Conservation (phyloP, 23 tunicate species). For the Oikopleura albicans region DNA sequence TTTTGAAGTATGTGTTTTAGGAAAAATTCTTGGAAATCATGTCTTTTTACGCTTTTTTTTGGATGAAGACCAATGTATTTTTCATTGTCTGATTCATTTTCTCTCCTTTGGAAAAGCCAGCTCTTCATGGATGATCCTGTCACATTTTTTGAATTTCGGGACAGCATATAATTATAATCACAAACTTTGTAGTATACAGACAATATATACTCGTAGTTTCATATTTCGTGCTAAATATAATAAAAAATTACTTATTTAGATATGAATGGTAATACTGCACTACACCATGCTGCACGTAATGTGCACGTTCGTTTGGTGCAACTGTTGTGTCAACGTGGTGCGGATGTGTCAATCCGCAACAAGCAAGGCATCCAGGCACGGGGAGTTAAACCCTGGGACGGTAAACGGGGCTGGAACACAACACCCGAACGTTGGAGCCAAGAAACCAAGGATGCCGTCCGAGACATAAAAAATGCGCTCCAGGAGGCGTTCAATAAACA, state of each 20-base stretch:
- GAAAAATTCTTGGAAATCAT: too few relatives aligned
- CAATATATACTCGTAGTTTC: background rate
- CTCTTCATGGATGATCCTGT: too few relatives aligned
- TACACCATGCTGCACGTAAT: slow-evolving; percentile 1
- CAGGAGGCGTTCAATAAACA: slow-evolving; percentile 11
- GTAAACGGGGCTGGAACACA: slow-evolving; percentile 3
- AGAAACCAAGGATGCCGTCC: slow-evolving; percentile 1
- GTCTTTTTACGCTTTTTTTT: too few relatives aligned
- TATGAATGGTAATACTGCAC: background rate
- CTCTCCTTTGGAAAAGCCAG: too few relatives aligned
- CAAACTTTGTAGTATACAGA: background rate
- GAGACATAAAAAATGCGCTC: slow-evolving; percentile 2
- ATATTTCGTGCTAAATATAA: background rate
- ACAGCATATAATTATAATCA: background rate
- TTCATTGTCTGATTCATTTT: too few relatives aligned
- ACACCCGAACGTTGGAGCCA: slow-evolving; percentile 4
- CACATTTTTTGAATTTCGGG: too few relatives aligned
- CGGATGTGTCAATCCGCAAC: slow-evolving; percentile 10
- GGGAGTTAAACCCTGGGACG: slow-evolving; percentile 13
- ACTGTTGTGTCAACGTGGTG: background rate
- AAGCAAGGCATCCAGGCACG: slow-evolving; percentile 17
- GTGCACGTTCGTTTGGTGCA: slow-evolving; percentile 15
- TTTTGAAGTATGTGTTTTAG: too few relatives aligned
- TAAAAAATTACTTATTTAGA: too few relatives aligned
- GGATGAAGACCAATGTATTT: too few relatives aligned